Percentiles rank a stretch among this genome's conserved stretches.
Evolutionary conservation across 2,113 vertebrate species (phyloP).

Genomic region (Potamarius usumacintae): DNA sequence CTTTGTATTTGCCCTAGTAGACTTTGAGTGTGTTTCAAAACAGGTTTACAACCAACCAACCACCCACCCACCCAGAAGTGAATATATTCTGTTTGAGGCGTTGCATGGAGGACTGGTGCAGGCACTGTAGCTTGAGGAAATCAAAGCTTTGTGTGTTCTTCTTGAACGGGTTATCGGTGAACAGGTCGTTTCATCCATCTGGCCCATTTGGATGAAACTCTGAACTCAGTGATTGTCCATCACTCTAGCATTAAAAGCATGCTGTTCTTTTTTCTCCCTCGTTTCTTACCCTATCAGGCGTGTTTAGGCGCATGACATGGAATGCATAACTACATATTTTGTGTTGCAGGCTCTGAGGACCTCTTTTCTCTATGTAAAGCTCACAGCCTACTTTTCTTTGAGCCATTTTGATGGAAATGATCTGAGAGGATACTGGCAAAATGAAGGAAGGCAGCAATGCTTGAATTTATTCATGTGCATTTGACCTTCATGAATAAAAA

Average conservation of each 20-base stretch:
- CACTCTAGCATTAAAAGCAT: slow-evolving; percentile 6
- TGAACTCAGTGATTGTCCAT: not conserved
- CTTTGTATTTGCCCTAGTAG: not conserved
- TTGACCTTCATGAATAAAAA: slow-evolving; percentile 41
- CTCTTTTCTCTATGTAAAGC: not conserved
- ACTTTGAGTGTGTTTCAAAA: not conserved
- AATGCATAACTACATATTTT: slow-evolving; percentile 9
- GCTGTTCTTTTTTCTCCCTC: not conserved
- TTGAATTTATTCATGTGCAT: slow-evolving; percentile 34
- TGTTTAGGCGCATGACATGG: not conserved
- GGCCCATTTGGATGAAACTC: slow-evolving; percentile 21
- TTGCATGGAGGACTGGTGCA: not conserved
- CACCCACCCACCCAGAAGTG: slow-evolving; percentile 8
- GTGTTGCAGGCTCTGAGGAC: not conserved
- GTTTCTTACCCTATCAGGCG: not conserved
- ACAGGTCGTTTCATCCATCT: slow-evolving; percentile 4
- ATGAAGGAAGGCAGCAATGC: slow-evolving; percentile 8
- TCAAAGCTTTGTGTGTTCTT: slow-evolving; percentile 8
- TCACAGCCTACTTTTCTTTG: slow-evolving; percentile 12
- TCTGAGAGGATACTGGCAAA: slow-evolving; percentile 14
- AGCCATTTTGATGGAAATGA: slow-evolving; percentile 36
- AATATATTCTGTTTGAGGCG: slow-evolving; percentile 32
- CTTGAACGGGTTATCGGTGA: slow-evolving; percentile 26
- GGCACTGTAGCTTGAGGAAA: slow-evolving; percentile 17
- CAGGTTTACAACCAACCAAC: slow-evolving; percentile 27